Evolutionary conservation across 2,113 vertebrate species (phyloP).

Genomic region (Lagenorhynchus albirostris): DNA sequence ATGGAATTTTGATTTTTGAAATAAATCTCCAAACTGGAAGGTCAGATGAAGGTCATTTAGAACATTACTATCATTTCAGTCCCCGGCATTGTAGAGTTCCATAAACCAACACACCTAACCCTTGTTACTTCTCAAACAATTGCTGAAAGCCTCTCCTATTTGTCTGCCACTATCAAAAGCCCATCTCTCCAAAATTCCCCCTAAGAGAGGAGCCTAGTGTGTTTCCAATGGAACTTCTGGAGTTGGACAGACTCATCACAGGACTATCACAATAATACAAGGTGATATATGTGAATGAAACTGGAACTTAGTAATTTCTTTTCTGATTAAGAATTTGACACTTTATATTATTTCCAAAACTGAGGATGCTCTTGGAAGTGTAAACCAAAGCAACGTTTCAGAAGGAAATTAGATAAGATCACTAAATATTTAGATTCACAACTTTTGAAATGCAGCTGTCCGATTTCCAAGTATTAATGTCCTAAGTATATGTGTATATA

Average conservation of each 20-base stretch:
- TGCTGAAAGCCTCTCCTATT: not conserved
- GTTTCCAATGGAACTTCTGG: not conserved
- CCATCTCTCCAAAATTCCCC: not conserved
- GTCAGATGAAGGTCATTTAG: not conserved
- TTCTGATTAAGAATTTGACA: not conserved
- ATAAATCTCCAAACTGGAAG: not conserved
- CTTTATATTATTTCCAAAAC: not conserved
- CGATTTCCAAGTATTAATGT: not conserved
- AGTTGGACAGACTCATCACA: not conserved
- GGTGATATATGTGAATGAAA: not conserved
- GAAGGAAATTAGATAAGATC: not conserved
- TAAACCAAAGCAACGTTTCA: not conserved
- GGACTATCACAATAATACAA: not conserved
- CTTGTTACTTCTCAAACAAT: not conserved
- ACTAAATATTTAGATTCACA: not conserved
- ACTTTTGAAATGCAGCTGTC: not conserved
- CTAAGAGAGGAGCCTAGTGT: not conserved
- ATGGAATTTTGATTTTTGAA: not conserved
- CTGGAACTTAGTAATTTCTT: not conserved
- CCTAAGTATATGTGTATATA: rapidly evolving
- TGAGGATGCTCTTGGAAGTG: not conserved
- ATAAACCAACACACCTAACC: not conserved
- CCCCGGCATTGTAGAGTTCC: not conserved
- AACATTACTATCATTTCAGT: not conserved
- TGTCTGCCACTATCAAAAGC: not conserved